Evolutionary conservation across 2,113 vertebrate species (phyloP), one percentile per base, ranked within the genome.

Genomic region (Probosciger aterrimus): DNA sequence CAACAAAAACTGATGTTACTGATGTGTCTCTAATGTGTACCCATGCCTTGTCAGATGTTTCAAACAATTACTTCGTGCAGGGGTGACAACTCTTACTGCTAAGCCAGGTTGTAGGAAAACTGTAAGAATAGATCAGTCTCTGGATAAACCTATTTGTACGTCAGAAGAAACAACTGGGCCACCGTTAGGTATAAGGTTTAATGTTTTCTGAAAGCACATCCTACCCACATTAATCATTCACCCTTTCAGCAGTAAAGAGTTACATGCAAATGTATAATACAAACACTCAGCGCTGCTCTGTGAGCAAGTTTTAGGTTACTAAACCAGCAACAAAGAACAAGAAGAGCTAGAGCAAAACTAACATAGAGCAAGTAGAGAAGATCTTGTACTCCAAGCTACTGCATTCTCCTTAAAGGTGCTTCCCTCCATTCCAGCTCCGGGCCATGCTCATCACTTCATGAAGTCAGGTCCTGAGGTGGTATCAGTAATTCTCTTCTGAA

Each of bases 51-150:
- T 46, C 50, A 84, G 81, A 64, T 47, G 43, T 82, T 92, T 79
- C 81, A 93, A 91, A 83, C 53, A 28, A 89, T 59, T 60, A 86
- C 93, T 93, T 90, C 62, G n/a, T 28, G 35, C 39, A 52, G 23
- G 49, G 73, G 84, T 90, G 82, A 86, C 73, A 90, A 62, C 49
- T 39, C 71, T 81, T 65, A 63, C 67, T 77, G 46, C 65, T 35
- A 64, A 86, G 6, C 46, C 46, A 91, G 64, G 63, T 88, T 92
- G 52, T 92, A 97, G 81, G 57, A 87, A 92, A 93, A 73, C 67
- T 75, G 28, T 37, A 90, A 70, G 69, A 86, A 75, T 35, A 2
- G 35, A 83, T 44, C 41, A 77, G 30, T 44, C 30, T 82, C 83
- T 1, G 3, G 24, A 71, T 53, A 94, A 92, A 90, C 6, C 24